Percentiles rank a stretch among this genome's conserved stretches.
Evolutionary conservation across 2,113 vertebrate genomes (phyloP).

Genomic region (Leptobrachium leishanense): DNA sequence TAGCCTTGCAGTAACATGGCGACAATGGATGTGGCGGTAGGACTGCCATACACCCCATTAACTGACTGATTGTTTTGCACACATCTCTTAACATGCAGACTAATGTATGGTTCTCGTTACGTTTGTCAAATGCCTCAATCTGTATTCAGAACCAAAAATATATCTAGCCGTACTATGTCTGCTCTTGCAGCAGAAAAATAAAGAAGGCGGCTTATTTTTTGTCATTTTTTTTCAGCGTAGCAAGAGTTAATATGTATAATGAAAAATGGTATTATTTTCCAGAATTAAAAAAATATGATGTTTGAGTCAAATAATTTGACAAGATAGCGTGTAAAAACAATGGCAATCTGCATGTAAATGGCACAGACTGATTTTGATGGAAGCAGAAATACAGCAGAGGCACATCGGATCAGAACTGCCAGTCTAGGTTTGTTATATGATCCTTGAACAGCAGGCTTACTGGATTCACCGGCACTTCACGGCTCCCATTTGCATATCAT

Average conservation of each 20-base stretch:
- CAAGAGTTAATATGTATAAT: conserved; percentile 71
- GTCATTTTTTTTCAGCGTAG: conserved; percentile 61
- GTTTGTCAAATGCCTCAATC: conserved; percentile 53
- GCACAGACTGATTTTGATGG: conserved; percentile 61
- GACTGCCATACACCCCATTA: conserved; percentile 79
- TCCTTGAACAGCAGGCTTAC: conserved; percentile 58
- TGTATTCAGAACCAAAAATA: neutral
- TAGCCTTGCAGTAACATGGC: conserved; percentile 72
- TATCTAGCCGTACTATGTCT: neutral
- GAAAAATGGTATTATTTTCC: conserved; percentile 58
- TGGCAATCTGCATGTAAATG: conserved; percentile 65
- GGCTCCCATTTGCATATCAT: conserved; percentile 57
- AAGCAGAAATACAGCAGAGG: conserved; percentile 59
- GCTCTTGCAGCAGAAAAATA: neutral
- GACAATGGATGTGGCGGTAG: conserved; percentile 76
- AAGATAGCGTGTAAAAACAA: conserved; percentile 63
- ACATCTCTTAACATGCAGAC: conserved; percentile 67
- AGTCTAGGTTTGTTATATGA: conserved; percentile 63
- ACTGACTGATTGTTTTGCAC: conserved; percentile 80
- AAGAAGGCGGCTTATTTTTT: too few species aligned
- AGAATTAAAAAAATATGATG: conserved; percentile 54
- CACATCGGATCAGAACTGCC: conserved; percentile 59
- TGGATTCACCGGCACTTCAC: conserved; percentile 53
- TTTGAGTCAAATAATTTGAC: conserved; percentile 60
- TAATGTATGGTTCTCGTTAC: conserved; percentile 77